phyloP scores from a whole-genome alignment of 2,888 invertebrate genomes.

The Aricia artaxerxes region DNA sequence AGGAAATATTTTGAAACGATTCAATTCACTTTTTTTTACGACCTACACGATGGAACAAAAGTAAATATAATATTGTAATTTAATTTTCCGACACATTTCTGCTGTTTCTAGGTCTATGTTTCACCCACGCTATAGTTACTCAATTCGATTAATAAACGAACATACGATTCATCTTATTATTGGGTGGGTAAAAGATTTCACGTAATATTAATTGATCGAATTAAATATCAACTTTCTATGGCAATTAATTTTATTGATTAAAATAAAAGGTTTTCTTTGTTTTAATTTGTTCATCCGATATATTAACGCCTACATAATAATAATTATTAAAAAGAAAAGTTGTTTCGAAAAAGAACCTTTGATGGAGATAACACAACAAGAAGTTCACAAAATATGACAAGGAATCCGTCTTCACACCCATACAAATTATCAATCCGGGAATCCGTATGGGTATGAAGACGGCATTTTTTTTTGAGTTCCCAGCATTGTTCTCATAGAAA shows the following conservation, averaged over 20 bases:
- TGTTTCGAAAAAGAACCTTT: background rate
- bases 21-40: too few species aligned
- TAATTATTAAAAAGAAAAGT: background rate
- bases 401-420: too few species aligned
- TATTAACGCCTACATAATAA: background rate
- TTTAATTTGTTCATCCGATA: background rate
- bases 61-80: too few species aligned
- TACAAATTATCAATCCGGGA: too few species aligned
- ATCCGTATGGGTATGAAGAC: too few species aligned
- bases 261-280: slow-evolving; percentile 4
- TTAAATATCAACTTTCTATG: background rate
- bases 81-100: too few species aligned
- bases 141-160: slow-evolving; percentile 9
- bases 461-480: too few species aligned
- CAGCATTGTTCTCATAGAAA: too few species aligned
- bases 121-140: background rate
- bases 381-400: too few species aligned
- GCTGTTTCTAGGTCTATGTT: background rate
- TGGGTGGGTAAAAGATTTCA: slow-evolving; percentile 5
- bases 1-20: too few species aligned
- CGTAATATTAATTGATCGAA: background rate
- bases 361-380: background rate
- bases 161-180: slow-evolving; percentile 11
- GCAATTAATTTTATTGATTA: slow-evolving; percentile 10
- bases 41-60: too few species aligned